Base-by-base conservation (phyloP, 2,888 invertebrate genomes). In the Timema cristinae region DNA sequence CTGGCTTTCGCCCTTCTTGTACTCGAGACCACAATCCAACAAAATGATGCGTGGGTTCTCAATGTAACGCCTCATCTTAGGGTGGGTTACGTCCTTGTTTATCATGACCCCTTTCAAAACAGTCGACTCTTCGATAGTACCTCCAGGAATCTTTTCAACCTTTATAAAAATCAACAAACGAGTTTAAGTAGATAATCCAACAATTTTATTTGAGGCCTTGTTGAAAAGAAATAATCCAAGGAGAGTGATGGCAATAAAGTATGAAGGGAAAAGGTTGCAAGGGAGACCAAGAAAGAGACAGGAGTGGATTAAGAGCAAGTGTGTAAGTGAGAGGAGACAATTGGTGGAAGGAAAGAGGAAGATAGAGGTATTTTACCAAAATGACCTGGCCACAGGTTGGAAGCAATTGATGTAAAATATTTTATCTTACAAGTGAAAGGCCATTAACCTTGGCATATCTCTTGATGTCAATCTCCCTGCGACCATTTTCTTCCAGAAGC, bases 71-170 rank as follows among this genome's bases (percentile, higher is more conserved):
- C 88, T 87, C 99, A 99, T 99, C 86, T 98, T 98, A 0, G 97
- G 91, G 83, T 99, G 99, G 0, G 96, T 96, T 0, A 99, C 96
- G 81, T 99, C 99, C 84, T 99, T 99, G 85, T 99, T 99, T 73
- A 99, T 83, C 95, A 99, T 98, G 13, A 99, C 93, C 59, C 99
- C 99, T 77, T 88, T 91, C 52, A 99, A 84, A 8, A 99, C 97
- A 76, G 89, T 86, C 0, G 96, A 98, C 76, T 99, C 98, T 79
- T 98, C 98, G 72, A 99, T 92, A 0, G 92, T 87, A 10, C 97
- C 98, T 48, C 99, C 99, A 0, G 99, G 98, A 77, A 99, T 92
- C 84, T 87, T 71, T 50, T 71, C 71, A n/a, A 71, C 68, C 32
- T 32, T 32, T 2, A 32, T 32, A 32, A 32, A 32, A 32, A 32